Conservation (phyloP, 1,140 invertebrate species). For the Drosophila lowei region DNA sequence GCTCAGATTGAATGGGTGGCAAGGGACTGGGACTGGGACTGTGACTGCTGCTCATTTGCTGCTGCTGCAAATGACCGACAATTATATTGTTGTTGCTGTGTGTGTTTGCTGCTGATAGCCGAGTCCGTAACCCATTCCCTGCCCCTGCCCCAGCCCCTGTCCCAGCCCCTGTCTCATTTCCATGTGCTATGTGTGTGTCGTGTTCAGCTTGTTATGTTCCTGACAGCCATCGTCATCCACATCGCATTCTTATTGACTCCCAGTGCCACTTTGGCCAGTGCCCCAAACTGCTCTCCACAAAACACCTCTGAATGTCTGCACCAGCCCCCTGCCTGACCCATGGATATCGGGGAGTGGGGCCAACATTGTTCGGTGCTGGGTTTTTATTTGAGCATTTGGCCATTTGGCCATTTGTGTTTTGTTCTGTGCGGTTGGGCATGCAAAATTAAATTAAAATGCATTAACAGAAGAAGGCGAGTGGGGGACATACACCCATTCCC, state of each 20-base stretch:
- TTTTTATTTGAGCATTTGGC: conserved; percentile 50
- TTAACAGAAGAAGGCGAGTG: conserved; percentile 53
- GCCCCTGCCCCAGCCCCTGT: not conserved
- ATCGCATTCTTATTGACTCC: conserved; percentile 78
- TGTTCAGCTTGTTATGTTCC: conserved; percentile 72
- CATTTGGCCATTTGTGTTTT: conserved; percentile 53
- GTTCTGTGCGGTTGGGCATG: conserved; percentile 63
- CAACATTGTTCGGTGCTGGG: conserved; percentile 66
- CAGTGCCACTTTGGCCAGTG: conserved; percentile 62
- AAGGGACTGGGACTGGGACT: not conserved
- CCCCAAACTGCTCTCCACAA: not conserved
- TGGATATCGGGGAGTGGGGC: conserved; percentile 2
- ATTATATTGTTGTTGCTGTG: conserved; percentile 65
- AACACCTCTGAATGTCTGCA: conserved; percentile 23
- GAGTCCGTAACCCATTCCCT: conserved; percentile 12
- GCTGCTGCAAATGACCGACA: conserved; percentile 80
- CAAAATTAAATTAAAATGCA: conserved; percentile 81
- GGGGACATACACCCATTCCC: not conserved
- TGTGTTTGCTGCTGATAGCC: conserved; percentile 54
- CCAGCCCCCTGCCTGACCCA: not conserved
- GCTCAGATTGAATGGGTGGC: not conserved
- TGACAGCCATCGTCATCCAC: conserved; percentile 65
- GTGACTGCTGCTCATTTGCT: conserved; percentile 59
- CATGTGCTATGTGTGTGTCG: conserved; percentile 33
- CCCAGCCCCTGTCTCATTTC: conserved; percentile 26